Percentiles rank a stretch among this genome's conserved stretches.
Conservation (phyloP, 2,113 vertebrate genomes). For the Myotis lucifugus region DNA sequence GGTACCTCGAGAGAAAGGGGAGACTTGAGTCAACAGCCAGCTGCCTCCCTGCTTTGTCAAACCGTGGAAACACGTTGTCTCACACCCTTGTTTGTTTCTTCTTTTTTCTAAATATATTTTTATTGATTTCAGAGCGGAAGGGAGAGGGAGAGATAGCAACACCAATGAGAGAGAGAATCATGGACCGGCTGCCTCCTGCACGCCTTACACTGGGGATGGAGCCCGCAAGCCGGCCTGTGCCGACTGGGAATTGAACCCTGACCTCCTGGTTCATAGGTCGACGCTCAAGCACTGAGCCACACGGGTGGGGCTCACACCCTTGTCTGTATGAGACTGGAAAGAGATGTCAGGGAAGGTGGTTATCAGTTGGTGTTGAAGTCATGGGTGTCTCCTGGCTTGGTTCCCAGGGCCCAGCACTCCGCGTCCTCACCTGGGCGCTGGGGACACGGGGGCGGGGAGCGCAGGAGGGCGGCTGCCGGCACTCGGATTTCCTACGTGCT, state of each 20-base stretch:
- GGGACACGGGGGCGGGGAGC: neutral
- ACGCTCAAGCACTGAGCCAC: no score
- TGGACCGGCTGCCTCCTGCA: no score
- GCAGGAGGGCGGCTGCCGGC: neutral
- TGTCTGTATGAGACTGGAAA: neutral
- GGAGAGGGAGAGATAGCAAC: no score
- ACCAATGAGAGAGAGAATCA: no score
- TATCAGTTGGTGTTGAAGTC: neutral
- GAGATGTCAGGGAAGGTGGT: neutral
- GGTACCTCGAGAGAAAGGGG: neutral
- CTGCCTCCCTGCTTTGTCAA: neutral
- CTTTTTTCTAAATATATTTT: no score
- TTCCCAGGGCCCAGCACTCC: rapidly evolving
- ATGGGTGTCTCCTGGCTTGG: neutral
- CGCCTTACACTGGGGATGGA: no score
- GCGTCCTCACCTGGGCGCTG: neutral
- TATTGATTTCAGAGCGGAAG: no score
- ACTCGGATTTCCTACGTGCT: neutral
- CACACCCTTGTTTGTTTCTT: neutral
- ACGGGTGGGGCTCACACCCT: no score
- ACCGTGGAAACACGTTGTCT: neutral
- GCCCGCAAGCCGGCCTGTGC: no score
- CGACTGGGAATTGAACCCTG: no score
- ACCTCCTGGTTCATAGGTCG: no score
- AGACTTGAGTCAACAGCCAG: neutral